Conservation (phyloP, 2,113 vertebrate genomes). For the Xyliphius kryptos region DNA sequence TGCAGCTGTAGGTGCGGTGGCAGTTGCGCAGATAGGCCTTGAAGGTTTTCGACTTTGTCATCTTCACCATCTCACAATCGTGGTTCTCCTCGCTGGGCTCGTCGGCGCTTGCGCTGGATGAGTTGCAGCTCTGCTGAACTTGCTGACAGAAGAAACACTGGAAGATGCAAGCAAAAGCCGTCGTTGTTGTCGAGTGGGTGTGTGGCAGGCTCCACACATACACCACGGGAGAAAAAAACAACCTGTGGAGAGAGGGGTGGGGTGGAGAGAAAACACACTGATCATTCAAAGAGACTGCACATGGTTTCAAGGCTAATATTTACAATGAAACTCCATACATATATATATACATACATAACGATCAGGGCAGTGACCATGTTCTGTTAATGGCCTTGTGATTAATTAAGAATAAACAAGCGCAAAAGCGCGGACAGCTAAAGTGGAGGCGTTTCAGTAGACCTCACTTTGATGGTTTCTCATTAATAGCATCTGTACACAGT, state of each 20-base stretch:
- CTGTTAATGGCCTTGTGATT: too few relatives aligned
- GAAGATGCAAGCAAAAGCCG: constrained; percentile 92
- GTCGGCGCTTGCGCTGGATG: constrained; percentile 78
- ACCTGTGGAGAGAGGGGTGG: constrained; percentile 60
- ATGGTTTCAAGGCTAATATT: constrained; percentile 6
- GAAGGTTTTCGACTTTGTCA: constrained; percentile 98
- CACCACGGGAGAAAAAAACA: constrained; percentile 74
- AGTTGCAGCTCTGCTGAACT: constrained; percentile 82
- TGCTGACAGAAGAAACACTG: constrained; percentile 94
- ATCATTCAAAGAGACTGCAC: constrained; percentile 17
- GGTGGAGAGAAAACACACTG: not conserved
- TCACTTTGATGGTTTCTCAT: too few relatives aligned
- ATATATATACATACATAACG: too few relatives aligned
- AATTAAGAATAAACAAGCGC: too few relatives aligned
- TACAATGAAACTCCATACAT: not conserved
- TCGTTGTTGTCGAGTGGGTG: constrained; percentile 84
- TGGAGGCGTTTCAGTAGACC: too few relatives aligned
- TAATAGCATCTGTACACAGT: too few relatives aligned
- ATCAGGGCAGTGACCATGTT: too few relatives aligned
- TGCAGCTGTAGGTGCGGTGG: constrained; percentile 96
- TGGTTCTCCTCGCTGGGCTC: constrained; percentile 72
- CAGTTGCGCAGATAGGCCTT: constrained; percentile 95
- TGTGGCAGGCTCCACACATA: constrained; percentile 88
- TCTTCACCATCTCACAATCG: constrained; percentile 93
- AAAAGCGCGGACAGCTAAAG: too few relatives aligned